Conservation (phyloP, 2,113 vertebrate genomes). For the Trachemys scripta region DNA sequence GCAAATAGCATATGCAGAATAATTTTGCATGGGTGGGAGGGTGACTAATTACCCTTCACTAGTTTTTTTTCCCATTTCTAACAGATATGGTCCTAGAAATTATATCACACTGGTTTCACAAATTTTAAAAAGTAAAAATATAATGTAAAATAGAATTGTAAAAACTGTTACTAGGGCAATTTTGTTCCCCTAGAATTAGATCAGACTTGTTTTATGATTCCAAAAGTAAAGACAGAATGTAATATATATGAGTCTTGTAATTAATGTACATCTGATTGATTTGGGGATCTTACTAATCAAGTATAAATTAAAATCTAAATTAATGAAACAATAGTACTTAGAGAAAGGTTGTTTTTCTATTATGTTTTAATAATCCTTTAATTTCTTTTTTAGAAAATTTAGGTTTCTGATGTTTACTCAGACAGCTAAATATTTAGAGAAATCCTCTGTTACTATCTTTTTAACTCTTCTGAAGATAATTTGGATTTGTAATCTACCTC, state of each 20-base stretch:
- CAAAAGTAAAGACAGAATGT: constrained; percentile 28
- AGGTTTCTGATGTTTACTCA: neutral
- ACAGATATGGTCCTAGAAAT: neutral
- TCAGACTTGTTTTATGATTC: neutral
- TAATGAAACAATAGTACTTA: neutral
- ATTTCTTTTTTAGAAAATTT: neutral
- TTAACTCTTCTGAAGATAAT: neutral
- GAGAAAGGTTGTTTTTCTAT: neutral
- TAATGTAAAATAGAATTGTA: neutral
- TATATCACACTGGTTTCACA: neutral
- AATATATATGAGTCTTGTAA: constrained; percentile 2
- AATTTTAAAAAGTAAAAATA: neutral
- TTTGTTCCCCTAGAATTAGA: constrained; percentile 1
- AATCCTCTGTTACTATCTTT: neutral
- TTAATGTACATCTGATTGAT: neutral
- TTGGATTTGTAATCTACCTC: neutral
- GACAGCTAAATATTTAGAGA: neutral
- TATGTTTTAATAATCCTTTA: neutral
- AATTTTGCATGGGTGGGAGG: neutral
- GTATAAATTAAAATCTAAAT: neutral
- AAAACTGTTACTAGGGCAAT: neutral
- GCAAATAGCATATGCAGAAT: neutral
- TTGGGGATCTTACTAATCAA: neutral
- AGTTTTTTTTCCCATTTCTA: neutral
- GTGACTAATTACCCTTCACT: neutral